Conservation (phyloP, 2,797 vertebrate genomes). For the Pelochelys cantorii region DNA sequence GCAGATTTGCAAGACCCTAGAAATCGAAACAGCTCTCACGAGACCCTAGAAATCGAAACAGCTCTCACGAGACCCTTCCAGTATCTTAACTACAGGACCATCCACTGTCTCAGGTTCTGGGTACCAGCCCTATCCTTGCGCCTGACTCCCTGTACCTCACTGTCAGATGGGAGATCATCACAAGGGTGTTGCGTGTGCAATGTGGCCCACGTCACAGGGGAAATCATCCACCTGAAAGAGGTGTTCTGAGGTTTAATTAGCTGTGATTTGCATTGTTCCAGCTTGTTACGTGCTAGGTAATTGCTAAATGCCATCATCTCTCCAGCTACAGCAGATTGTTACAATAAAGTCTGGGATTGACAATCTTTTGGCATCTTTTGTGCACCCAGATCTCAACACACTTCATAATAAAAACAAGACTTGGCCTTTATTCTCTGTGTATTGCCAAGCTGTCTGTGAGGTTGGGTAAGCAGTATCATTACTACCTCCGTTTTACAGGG, state of each 20-base stretch:
- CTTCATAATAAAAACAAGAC: constrained; percentile 49
- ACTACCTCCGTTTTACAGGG: neutral
- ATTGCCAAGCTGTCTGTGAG: constrained; percentile 51
- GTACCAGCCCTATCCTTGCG: accelerated
- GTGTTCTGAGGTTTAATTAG: constrained; percentile 65
- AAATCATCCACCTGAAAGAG: constrained; percentile 54
- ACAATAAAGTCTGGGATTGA: constrained; percentile 69
- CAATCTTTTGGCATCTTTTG: constrained; percentile 62
- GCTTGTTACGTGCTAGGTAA: constrained; percentile 70
- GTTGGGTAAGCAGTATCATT: neutral
- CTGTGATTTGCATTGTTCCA: constrained; percentile 39
- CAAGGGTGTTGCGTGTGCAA: neutral
- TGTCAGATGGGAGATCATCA: accelerated
- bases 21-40: too few relatives aligned
- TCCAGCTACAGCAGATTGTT: constrained; percentile 67
- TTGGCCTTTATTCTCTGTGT: constrained; percentile 52
- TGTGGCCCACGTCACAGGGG: neutral
- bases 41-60: neutral
- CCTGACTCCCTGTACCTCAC: neutral
- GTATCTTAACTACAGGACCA: accelerated
- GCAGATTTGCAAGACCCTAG: too few relatives aligned
- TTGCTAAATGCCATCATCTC: constrained; percentile 75
- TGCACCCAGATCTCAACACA: constrained; percentile 45
- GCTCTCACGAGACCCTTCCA: neutral
- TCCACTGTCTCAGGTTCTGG: neutral